Base-by-base conservation (phyloP, 2,113 vertebrate genomes). In the Scortum barcoo region DNA sequence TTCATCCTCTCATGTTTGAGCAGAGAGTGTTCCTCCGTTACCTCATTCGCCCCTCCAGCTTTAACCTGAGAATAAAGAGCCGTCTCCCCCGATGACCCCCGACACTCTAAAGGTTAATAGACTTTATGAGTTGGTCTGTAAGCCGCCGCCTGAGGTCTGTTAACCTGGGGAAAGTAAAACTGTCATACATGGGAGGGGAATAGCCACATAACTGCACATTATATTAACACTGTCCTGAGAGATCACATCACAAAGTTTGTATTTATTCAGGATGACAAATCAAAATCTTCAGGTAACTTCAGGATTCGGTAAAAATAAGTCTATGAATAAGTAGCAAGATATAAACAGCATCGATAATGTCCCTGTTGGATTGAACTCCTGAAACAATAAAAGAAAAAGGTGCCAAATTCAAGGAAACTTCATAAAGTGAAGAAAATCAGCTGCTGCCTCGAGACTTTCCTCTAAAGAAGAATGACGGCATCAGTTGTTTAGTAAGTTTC, bases 121-220 rank as follows among this genome's bases (percentile, higher is more conserved):
- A 61, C 63, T 80, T 71, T n/a, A 79, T 24, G 69, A 53, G 76
- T 63, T 68, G 3, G 61, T 73, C 53, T 50, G 13, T 88, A 72
- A 71, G 53, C 56, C 1, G 13, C 48, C 6, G 63, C 46, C 67
- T 1, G 2, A 40, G 51, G 60, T 76, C 51, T 30, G 33, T 46
- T 10, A 24, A 67, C 76, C 44, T 7, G 22, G 22, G 24, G 13
- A 33, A 63, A 65, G 6, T 17, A 4, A 26, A 22, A 72, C 72
- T 40, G 60, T 50, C 33, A 67, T 0, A 26, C 38, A 30, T 1
- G 20, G 3, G 4, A n/a, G n/a, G 8, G 68, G 26, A 5, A 13
- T 3, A 44, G 0, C 22, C 36, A 40, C 61, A 14, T 6, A 11
- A n/a, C 13, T n/a, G 46, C 9, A 56, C 56, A 58, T 17, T 4